phyloP scores from a whole-genome alignment of 2,888 invertebrate species.

The Leptinotarsa peninsularis region DNA sequence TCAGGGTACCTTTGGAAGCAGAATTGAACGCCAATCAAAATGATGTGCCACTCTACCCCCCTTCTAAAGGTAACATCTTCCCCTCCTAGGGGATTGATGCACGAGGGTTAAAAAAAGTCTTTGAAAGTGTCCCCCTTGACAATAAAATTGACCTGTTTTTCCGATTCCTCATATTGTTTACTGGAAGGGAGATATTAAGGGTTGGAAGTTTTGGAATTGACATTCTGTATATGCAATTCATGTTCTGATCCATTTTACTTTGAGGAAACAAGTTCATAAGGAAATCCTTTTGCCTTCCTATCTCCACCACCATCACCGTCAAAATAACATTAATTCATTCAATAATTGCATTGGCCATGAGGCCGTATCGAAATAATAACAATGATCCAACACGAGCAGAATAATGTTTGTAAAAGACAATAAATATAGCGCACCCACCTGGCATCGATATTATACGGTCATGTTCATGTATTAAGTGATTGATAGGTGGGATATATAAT shows the following conservation, averaged over 20 bases:
- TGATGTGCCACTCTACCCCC: too few species aligned
- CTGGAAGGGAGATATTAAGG: too few species aligned
- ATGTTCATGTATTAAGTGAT: background rate
- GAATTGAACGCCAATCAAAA: too few species aligned
- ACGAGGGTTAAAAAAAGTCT: too few species aligned
- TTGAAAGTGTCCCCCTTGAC: too few species aligned
- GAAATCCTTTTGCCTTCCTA: background rate
- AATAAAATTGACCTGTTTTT: too few species aligned
- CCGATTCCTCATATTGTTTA: too few species aligned
- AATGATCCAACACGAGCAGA: background rate
- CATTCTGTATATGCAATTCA: too few species aligned
- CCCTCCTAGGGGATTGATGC: too few species aligned
- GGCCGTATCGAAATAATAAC: background rate
- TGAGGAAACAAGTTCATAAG: background rate
- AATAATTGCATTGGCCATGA: slow-evolving; percentile 6
- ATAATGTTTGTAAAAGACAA: slow-evolving; percentile 8
- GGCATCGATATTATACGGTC: background rate
- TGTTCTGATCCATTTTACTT: background rate
- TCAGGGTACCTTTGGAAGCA: too few species aligned
- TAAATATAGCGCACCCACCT: slow-evolving; percentile 6
- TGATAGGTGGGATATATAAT: slow-evolving; percentile 1
- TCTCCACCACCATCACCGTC: background rate
- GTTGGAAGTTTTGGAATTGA: too few species aligned
- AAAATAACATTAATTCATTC: background rate
- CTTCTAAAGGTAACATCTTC: too few species aligned